These are phyloP conservation scores for Oryzias curvinotus DNA, from an alignment of 2,113 vertebrate species.

Conservation along the genomic window DNA sequence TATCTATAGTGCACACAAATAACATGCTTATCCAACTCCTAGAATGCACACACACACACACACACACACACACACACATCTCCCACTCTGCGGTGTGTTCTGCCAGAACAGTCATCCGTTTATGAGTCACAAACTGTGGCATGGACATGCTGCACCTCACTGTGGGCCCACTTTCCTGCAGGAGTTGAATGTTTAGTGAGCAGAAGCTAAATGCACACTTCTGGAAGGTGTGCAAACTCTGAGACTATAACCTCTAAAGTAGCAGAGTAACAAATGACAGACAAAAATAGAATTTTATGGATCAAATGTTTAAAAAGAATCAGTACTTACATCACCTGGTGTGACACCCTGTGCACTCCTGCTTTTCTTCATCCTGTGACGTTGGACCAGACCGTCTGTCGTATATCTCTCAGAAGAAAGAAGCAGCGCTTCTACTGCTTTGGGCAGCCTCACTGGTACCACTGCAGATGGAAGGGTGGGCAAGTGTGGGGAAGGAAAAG, in stretches of 20 bases:
- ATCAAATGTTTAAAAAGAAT: slow-evolving; percentile 29
- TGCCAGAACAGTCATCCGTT: slow-evolving; percentile 66
- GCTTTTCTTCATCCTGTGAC: slow-evolving; percentile 89
- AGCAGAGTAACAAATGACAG: slow-evolving; percentile 1
- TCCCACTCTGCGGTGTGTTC: slow-evolving; percentile 43
- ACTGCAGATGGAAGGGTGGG: slow-evolving; percentile 37
- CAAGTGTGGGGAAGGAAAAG: background rate
- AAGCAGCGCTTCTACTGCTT: slow-evolving; percentile 24
- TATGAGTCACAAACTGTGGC: slow-evolving; percentile 55
- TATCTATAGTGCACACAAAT: slow-evolving; percentile 1
- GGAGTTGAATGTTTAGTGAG: slow-evolving; percentile 18
- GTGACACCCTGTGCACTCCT: slow-evolving; percentile 86
- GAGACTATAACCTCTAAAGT: slow-evolving; percentile 20
- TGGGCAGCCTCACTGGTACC: slow-evolving; percentile 27
- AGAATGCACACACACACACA: background rate
- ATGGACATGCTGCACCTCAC: slow-evolving; percentile 36
- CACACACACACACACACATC: slow-evolving; percentile 7
- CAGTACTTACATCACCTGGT: slow-evolving; percentile 81
- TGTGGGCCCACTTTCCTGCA: slow-evolving; percentile 15
- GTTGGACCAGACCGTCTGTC: slow-evolving; percentile 17
- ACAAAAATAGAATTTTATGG: slow-evolving; percentile 13
- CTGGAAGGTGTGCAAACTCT: slow-evolving; percentile 15
- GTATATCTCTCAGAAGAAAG: slow-evolving; percentile 14
- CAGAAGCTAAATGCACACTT: slow-evolving; percentile 16
- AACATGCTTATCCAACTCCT: background rate